Conservation (phyloP, 2,113 vertebrate genomes). For the Siphamia tubifer region DNA sequence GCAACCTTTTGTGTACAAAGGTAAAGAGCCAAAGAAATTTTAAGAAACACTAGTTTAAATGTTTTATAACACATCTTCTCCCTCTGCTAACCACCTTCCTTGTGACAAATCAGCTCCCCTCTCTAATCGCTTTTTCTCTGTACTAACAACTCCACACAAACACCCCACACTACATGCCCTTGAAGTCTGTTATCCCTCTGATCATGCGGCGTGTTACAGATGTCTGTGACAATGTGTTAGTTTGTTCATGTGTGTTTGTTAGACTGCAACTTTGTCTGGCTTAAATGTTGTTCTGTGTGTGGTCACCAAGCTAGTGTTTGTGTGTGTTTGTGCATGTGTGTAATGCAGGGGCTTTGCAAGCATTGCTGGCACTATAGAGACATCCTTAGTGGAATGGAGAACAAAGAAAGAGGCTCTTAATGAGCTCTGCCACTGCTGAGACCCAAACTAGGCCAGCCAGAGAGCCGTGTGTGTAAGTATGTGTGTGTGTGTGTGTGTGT, state of each 20-base stretch:
- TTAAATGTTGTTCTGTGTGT: constrained; percentile 4
- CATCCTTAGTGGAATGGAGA: constrained; percentile 60
- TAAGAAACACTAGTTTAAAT: background rate
- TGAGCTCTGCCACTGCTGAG: constrained; percentile 62
- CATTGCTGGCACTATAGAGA: constrained; percentile 46
- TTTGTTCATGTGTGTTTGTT: background rate
- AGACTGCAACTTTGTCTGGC: background rate
- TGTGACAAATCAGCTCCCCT: background rate
- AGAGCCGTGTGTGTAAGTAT: background rate
- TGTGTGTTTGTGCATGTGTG: constrained; percentile 19
- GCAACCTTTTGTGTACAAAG: background rate
- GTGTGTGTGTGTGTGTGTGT: constrained; percentile 3
- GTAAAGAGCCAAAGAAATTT: background rate
- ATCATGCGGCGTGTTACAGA: background rate
- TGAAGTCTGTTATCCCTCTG: background rate
- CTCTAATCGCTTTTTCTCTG: background rate
- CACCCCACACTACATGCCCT: background rate
- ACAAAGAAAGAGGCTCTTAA: constrained; percentile 71
- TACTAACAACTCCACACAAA: background rate
- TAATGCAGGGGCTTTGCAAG: constrained; percentile 3
- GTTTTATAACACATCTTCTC: background rate
- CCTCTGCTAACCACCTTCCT: background rate
- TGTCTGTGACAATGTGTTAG: background rate
- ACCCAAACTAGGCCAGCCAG: constrained; percentile 73
- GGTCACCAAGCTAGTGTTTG: background rate